Evolutionary conservation across 2,888 invertebrate species (phyloP).

Genomic region (Apoda limacodes): DNA sequence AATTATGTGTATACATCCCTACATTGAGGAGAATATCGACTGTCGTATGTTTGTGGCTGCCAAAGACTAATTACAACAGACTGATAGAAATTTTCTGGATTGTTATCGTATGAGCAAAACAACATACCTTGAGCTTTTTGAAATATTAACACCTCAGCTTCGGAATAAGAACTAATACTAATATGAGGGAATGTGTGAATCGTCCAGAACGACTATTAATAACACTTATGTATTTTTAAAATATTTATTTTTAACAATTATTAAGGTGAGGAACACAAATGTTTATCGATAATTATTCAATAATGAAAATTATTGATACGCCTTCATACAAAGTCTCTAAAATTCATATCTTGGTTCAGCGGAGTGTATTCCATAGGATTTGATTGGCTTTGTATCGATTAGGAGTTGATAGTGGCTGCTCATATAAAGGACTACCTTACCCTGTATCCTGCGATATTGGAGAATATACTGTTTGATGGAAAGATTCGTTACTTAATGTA

Average conservation of each 20-base stretch:
- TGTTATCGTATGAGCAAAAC: slow-evolving; percentile 8
- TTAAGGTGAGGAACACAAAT: too few species aligned
- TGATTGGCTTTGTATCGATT: slow-evolving; percentile 7
- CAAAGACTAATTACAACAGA: slow-evolving; percentile 8
- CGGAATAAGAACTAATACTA: slow-evolving; percentile 9
- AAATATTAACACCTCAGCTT: slow-evolving; percentile 8
- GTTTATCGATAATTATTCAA: too few species aligned
- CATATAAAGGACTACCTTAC: too few species aligned
- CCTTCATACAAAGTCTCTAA: too few species aligned
- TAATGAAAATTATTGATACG: too few species aligned
- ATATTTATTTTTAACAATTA: too few species aligned
- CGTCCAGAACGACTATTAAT: too few species aligned
- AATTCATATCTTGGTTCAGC: slow-evolving; percentile 8
- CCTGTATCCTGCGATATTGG: slow-evolving; percentile 13
- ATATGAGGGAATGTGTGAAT: slow-evolving; percentile 10
- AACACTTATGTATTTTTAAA: too few species aligned
- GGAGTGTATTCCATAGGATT: slow-evolving; percentile 5
- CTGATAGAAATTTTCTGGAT: slow-evolving; percentile 3
- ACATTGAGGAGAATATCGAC: slow-evolving; percentile 12
- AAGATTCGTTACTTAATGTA: slow-evolving; percentile 12
- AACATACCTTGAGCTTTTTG: slow-evolving; percentile 8
- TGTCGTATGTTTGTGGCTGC: slow-evolving; percentile 9
- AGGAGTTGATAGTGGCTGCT: slow-evolving; percentile 12
- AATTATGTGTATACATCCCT: slow-evolving; percentile 13
- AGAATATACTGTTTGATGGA: slow-evolving; percentile 14